Percentiles rank a stretch among this genome's conserved stretches.
These are phyloP conservation scores for Erinaceus europaeus DNA, from an alignment of 2,113 vertebrate species.

Conservation along the genomic window DNA sequence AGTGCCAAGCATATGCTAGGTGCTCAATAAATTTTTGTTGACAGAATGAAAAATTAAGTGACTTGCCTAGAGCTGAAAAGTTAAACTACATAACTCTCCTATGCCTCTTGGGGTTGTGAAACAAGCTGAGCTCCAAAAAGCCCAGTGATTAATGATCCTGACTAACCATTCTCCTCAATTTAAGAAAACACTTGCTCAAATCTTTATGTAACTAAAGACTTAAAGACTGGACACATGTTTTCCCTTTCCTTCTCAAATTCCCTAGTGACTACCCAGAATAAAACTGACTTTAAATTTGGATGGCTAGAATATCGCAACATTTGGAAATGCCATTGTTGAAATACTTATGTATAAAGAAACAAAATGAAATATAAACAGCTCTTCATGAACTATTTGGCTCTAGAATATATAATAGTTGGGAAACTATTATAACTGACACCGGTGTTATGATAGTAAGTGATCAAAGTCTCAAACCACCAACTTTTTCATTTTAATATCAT, in stretches of 20 bases:
- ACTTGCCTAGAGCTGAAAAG: background rate
- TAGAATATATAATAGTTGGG: background rate
- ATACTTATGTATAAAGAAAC: background rate
- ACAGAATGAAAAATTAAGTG: background rate
- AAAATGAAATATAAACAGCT: background rate
- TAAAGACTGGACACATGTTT: background rate
- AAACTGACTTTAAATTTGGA: background rate
- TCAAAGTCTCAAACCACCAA: background rate
- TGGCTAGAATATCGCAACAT: background rate
- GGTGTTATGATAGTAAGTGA: background rate
- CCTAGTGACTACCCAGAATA: background rate
- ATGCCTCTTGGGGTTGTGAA: background rate
- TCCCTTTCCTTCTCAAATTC: background rate
- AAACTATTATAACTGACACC: background rate
- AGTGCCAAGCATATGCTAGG: background rate
- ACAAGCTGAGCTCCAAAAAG: background rate
- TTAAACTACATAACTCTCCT: background rate
- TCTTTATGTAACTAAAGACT: background rate
- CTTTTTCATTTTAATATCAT: background rate
- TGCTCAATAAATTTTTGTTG: background rate
- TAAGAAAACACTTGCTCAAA: background rate
- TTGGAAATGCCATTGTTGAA: background rate
- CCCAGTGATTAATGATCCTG: background rate
- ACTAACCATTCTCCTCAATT: background rate
- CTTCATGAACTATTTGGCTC: background rate